phyloP scores from a whole-genome alignment of 2,797 vertebrate genomes.

The Tapirus indicus region DNA sequence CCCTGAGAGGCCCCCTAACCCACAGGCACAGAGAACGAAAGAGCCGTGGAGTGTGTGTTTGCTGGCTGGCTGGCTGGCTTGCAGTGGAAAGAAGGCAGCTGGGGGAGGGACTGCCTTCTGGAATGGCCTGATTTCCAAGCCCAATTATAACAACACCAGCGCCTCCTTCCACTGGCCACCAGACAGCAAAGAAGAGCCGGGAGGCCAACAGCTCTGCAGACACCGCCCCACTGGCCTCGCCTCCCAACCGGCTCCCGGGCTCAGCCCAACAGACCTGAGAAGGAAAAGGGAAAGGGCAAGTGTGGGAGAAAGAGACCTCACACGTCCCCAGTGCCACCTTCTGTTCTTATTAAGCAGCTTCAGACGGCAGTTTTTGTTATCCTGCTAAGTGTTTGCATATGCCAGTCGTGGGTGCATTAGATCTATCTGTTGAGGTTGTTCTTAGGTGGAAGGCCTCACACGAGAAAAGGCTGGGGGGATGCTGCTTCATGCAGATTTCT shows the following conservation, averaged over 20 bases:
- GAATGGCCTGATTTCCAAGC: not conserved
- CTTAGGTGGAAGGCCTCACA: not conserved
- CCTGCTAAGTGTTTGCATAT: too few relatives aligned
- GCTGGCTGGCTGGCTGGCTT: not conserved
- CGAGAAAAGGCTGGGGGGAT: not conserved
- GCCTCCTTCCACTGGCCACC: not conserved
- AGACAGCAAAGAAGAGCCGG: not conserved
- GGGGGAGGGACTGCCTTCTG: not conserved
- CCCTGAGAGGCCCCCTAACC: not conserved
- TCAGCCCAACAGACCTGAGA: not conserved
- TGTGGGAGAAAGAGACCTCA: not conserved
- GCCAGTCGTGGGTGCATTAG: too few relatives aligned
- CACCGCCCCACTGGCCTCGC: too few relatives aligned
- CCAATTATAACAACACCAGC: rapidly evolving
- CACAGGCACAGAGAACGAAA: not conserved
- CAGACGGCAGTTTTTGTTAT: not conserved
- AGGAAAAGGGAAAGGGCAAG: not conserved
- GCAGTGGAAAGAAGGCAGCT: not conserved
- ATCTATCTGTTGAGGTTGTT: too few relatives aligned
- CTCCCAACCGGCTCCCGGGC: too few relatives aligned
- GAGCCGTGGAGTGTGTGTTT: not conserved
- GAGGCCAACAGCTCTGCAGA: not conserved
- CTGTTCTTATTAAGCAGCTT: not conserved
- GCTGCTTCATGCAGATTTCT: rapidly evolving
- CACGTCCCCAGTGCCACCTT: not conserved